Conservation (phyloP, 2,888 invertebrate species). For the Uropetala carovei region DNA sequence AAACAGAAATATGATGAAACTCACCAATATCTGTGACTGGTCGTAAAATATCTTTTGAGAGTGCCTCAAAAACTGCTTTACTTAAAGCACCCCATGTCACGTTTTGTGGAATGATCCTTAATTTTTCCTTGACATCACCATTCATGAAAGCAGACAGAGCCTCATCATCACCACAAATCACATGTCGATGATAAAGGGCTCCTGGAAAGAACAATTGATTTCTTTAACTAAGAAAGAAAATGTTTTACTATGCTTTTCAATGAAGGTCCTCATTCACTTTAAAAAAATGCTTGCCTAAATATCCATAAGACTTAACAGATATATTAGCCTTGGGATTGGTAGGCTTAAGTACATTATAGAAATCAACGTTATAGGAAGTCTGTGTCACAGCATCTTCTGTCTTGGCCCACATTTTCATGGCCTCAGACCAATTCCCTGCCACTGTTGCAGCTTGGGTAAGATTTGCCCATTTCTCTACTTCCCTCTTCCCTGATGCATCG, state of each 20-base stretch:
- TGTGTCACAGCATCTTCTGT: constrained; percentile 81
- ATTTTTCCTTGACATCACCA: constrained; percentile 67
- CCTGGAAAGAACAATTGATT: constrained; percentile 59
- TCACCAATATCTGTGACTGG: constrained; percentile 72
- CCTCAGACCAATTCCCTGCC: constrained; percentile 77
- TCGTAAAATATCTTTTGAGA: constrained; percentile 73
- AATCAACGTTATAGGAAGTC: constrained; percentile 83
- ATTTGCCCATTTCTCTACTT: constrained; percentile 79
- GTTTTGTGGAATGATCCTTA: constrained; percentile 67
- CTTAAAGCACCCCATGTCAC: constrained; percentile 71
- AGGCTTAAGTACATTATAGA: constrained; percentile 86
- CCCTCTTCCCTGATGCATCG: constrained; percentile 73
- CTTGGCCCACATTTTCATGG: constrained; percentile 81
- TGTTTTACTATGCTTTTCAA: too few species aligned
- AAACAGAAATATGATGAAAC: too few species aligned
- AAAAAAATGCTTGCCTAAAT: neutral
- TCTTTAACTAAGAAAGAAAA: neutral
- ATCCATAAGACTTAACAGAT: neutral
- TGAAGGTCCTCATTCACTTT: neutral
- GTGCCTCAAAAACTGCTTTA: constrained; percentile 71
- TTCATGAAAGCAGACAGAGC: constrained; percentile 68
- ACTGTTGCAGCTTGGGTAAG: constrained; percentile 22
- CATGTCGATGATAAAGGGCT: constrained; percentile 67
- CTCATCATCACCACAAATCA: constrained; percentile 65
- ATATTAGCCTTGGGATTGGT: neutral